Conservation (phyloP, 2,888 invertebrate genomes). For the Drosophila mercatorum region DNA sequence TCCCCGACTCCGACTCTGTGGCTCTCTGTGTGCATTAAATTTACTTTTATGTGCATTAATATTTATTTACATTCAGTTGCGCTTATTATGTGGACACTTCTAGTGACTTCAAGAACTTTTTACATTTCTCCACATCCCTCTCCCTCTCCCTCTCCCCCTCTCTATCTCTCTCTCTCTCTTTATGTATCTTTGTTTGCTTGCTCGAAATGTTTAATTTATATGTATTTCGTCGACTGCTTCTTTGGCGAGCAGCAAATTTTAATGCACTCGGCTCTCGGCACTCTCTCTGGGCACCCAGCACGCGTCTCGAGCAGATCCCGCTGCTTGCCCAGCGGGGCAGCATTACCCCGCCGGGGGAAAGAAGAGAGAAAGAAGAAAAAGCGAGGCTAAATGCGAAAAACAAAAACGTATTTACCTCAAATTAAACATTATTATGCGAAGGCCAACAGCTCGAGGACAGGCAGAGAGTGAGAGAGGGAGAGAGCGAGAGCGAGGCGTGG, state of each 20-base stretch:
- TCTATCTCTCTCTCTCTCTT: neutral
- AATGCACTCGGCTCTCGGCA: constrained; percentile 60
- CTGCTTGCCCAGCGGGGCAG: constrained; percentile 48
- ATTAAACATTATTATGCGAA: constrained; percentile 84
- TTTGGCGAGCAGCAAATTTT: constrained; percentile 52
- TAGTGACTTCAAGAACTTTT: constrained; percentile 22
- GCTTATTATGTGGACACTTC: constrained; percentile 24
- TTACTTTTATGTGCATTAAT: constrained; percentile 18
- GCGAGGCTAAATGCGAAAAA: constrained; percentile 55
- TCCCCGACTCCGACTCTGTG: no score
- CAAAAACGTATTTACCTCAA: constrained; percentile 83
- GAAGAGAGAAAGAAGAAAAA: constrained; percentile 23
- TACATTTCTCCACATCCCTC: neutral
- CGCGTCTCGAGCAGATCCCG: constrained; percentile 14
- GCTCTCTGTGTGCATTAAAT: neutral
- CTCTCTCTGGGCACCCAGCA: constrained; percentile 30
- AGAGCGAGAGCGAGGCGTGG: neutral
- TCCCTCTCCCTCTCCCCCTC: neutral
- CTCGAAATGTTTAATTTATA: constrained; percentile 51
- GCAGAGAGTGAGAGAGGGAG: neutral
- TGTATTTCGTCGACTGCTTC: constrained; percentile 28
- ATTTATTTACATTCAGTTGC: constrained; percentile 23
- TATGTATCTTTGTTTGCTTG: neutral
- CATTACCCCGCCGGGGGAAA: constrained; percentile 23
- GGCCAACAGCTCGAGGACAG: constrained; percentile 30